These are phyloP conservation scores for Hassar affinis DNA, from an alignment of 2,113 vertebrate genomes.

Conservation along the genomic window DNA sequence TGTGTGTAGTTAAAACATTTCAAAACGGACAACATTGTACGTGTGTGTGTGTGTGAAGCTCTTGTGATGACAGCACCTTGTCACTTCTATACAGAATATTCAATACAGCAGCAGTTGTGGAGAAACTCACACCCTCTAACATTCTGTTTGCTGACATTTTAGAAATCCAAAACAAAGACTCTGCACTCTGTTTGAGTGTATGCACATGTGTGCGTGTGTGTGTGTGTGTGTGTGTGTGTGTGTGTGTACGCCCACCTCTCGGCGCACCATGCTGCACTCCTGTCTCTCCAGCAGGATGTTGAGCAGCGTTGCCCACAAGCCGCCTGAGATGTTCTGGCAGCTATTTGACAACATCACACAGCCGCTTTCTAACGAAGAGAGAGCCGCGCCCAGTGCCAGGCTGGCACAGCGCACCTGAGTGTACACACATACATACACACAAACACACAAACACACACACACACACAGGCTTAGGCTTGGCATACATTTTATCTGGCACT, in stretches of 20 bases:
- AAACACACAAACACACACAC: conserved; percentile 26
- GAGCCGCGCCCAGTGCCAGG: conserved; percentile 85
- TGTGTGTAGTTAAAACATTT: too few relatives aligned
- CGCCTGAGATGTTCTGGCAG: conserved; percentile 97
- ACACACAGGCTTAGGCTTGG: conserved; percentile 33
- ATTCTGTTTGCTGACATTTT: neutral
- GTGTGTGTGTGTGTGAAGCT: conserved; percentile 4
- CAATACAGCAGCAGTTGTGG: neutral
- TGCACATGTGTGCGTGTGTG: neutral
- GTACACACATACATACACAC: conserved; percentile 13
- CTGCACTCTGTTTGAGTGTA: conserved; percentile 49
- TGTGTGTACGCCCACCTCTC: conserved; percentile 78
- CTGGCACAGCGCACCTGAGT: conserved; percentile 90
- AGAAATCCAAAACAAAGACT: neutral
- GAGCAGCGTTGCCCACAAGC: conserved; percentile 90
- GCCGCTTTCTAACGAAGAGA: conserved; percentile 83
- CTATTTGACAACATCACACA: conserved; percentile 85
- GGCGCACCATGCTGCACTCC: conserved; percentile 93
- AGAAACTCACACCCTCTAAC: neutral
- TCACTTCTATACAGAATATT: neutral
- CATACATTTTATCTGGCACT: conserved; percentile 33
- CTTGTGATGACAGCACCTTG: neutral
- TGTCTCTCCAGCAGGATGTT: conserved; percentile 91
- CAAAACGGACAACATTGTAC: neutral
- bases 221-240: conserved; percentile 4